phyloP scores from a whole-genome alignment of 2,888 invertebrate species.

The Heliothis peltigera region DNA sequence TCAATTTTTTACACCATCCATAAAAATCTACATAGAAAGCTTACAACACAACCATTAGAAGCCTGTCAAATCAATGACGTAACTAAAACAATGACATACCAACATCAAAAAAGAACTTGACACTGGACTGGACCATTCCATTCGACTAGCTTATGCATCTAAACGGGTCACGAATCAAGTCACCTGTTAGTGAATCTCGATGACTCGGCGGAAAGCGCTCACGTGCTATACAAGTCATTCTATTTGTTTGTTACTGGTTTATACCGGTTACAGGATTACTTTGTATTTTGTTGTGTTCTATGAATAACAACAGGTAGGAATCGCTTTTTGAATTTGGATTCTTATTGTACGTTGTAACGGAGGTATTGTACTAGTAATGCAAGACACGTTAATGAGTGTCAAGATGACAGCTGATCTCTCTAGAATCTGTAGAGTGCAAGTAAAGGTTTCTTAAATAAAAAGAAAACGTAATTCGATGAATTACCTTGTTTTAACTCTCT shows the following conservation, averaged over 20 bases:
- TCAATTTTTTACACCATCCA: too few species aligned
- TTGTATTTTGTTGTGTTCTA: constrained; percentile 34
- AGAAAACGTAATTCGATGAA: too few species aligned
- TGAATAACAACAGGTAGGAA: constrained; percentile 37
- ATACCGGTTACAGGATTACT: constrained; percentile 56
- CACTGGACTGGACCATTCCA: constrained; percentile 45
- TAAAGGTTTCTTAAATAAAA: too few species aligned
- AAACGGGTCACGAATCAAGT: constrained; percentile 64
- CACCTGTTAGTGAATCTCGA: constrained; percentile 73
- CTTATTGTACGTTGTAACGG: constrained; percentile 3
- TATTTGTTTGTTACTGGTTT: constrained; percentile 61
- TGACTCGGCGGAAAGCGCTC: constrained; percentile 74
- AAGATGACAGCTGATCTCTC: background rate
- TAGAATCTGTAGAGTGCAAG: too few species aligned
- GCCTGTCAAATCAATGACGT: background rate
- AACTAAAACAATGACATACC: background rate
- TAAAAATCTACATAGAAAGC: background rate
- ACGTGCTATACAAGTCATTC: constrained; percentile 69
- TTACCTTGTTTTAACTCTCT: too few species aligned
- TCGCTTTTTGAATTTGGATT: constrained; percentile 8
- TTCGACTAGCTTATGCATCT: constrained; percentile 57
- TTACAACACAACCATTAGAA: background rate
- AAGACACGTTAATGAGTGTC: background rate
- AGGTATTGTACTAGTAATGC: background rate
- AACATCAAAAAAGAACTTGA: constrained; percentile 22